phyloP scores from a whole-genome alignment of 2,113 vertebrate species.

The Lucifuga dentata region DNA sequence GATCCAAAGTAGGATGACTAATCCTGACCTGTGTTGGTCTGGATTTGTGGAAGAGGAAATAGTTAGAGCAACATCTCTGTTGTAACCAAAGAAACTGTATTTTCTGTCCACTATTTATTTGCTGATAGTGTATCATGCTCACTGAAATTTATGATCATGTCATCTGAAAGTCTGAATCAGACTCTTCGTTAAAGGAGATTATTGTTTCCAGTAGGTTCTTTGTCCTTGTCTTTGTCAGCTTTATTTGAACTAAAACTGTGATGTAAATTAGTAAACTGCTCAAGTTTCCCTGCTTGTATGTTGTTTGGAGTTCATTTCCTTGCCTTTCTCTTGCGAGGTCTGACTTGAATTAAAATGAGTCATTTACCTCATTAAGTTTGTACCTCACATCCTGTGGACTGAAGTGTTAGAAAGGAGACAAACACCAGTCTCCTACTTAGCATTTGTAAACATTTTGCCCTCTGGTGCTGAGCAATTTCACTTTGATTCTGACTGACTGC shows the following conservation, averaged over 20 bases:
- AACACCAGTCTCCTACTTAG: conserved; percentile 45
- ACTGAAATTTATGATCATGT: not conserved
- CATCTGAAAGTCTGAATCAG: no score
- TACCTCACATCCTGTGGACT: conserved; percentile 63
- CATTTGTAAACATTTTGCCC: conserved; percentile 55
- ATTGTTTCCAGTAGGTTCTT: no score
- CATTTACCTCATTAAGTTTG: conserved; percentile 53
- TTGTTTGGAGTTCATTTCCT: conserved; percentile 51
- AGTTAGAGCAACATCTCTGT: not conserved
- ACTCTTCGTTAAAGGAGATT: no score
- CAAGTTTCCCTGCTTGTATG: conserved; percentile 50
- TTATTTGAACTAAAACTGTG: conserved; percentile 2
- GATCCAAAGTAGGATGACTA: conserved; percentile 26
- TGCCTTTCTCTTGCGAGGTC: conserved; percentile 53
- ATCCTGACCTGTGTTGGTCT: conserved; percentile 2
- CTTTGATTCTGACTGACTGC: conserved; percentile 32
- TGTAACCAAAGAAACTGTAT: not conserved
- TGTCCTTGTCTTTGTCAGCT: not conserved
- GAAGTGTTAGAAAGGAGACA: conserved; percentile 49
- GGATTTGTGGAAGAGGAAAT: conserved; percentile 20
- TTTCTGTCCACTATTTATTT: not conserved
- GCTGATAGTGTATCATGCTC: not conserved
- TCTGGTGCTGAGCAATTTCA: conserved; percentile 35
- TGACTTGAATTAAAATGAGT: conserved; percentile 79
- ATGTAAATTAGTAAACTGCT: conserved; percentile 41